Base-by-base conservation (phyloP, 1,140 invertebrate genomes). In the Euura lappo region DNA sequence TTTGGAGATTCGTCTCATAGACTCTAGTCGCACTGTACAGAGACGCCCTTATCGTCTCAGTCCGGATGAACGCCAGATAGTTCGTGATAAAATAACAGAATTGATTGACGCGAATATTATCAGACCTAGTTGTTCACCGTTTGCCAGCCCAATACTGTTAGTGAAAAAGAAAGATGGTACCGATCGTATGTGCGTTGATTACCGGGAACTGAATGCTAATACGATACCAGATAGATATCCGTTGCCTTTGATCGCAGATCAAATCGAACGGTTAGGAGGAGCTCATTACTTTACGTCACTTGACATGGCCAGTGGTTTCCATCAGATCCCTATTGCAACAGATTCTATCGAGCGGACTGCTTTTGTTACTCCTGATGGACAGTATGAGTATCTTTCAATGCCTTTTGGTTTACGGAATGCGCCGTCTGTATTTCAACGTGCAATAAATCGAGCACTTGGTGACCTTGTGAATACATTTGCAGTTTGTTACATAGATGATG, bases 351-450 rank as follows among this genome's bases (percentile, higher is more conserved):
- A 86, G 43, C 86, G 86, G 68, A 90, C 89, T 8, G 84, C 84
- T 1, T 89, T 89, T 73, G 76, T 83, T 42, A 86, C 85, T 1
- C 80, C 81, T 7, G 78, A 83, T 45, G 86, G 86, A 4, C 79
- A 83, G 44, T 90, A 76, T 69, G 79, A 89, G 77, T 88, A 80
- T 69, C 72, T 79, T 3, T 47, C 71, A 11, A 81, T 90, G 78
- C 83, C 87, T 28, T 89, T 89, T 76, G 89, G 89, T 46, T 74
- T 89, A 42, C 72, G 71, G 28, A 89, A 87, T 76, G 81, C 84
- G 43, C 81, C 84, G 11, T 76, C 82, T 11, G 81, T 85, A 13
- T 90, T 89, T 74, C 71, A 72, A 44, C 64, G 71, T 13, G 68
- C 74, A 5, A 46, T 75, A 11, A 68, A n/a, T 3, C 70, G 45